These are phyloP conservation scores for Ornithoptera priamus DNA, from an alignment of 2,888 invertebrate species.

Conservation along the genomic window DNA sequence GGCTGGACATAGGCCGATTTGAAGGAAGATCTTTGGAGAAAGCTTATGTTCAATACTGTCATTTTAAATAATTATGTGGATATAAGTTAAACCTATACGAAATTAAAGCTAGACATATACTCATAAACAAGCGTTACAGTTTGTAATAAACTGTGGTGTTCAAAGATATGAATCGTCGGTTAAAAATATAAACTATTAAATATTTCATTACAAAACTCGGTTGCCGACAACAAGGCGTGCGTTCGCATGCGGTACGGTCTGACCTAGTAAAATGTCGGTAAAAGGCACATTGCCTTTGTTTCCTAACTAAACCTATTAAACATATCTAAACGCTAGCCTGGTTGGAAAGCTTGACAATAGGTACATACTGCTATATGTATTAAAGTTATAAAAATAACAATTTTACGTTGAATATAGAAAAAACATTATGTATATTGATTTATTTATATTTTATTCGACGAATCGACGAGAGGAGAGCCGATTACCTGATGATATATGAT, in stretches of 20 bases:
- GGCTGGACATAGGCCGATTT: no score
- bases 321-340: slow-evolving; percentile 1
- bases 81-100: no score
- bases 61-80: no score
- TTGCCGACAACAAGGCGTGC: neutral
- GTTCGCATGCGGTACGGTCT: neutral
- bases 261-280: slow-evolving; percentile 4
- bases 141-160: no score
- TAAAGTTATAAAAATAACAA: neutral
- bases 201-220: neutral
- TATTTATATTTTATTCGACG: no score
- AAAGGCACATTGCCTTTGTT: slow-evolving; percentile 1
- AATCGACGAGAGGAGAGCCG: no score
- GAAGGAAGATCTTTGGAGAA: no score
- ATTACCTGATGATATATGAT: no score
- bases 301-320: neutral
- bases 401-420: neutral
- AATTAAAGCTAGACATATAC: no score
- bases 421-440: neutral
- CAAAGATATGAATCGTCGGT: no score
- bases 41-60: no score
- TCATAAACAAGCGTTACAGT: no score
- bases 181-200: neutral
- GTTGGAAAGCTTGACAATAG: neutral
- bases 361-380: neutral